These are phyloP conservation scores for Nyctereutes procyonoides DNA, from an alignment of 2,113 vertebrate species.

Conservation along the genomic window DNA sequence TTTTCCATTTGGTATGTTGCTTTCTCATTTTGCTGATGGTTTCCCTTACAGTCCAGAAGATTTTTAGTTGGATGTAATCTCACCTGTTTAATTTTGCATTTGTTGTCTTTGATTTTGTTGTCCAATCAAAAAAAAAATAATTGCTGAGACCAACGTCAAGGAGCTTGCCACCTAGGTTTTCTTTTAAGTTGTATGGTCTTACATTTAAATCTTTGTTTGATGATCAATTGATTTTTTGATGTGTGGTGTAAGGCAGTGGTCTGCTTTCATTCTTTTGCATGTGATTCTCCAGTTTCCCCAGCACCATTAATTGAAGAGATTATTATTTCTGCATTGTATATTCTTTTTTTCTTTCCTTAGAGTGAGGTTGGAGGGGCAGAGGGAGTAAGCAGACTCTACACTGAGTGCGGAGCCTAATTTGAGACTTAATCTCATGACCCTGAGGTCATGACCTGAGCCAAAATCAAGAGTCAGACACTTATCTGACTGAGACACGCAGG, in stretches of 20 bases:
- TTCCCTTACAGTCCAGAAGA: neutral
- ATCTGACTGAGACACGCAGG: no score
- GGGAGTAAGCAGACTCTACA: no score
- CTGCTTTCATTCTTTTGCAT: neutral
- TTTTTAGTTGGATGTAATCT: neutral
- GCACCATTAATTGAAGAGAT: no score
- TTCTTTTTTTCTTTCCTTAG: no score
- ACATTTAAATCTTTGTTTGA: neutral
- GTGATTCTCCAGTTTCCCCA: no score
- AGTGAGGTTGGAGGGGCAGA: no score
- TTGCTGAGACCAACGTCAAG: neutral
- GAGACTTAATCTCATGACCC: no score
- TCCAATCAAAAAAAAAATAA: neutral
- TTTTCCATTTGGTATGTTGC: neutral
- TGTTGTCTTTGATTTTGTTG: neutral
- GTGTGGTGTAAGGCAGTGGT: neutral
- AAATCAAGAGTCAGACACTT: no score
- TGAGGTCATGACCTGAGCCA: no score
- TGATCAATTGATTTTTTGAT: neutral
- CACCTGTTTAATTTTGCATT: neutral
- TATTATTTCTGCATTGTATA: no score
- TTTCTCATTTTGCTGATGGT: neutral
- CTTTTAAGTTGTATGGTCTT: neutral
- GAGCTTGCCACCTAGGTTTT: neutral
- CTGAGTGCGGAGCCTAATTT: no score